Evolutionary conservation across 37 sponge, comb jelly and placozoan genomes (phyloP).

Genomic region (Axinella damicornis): DNA sequence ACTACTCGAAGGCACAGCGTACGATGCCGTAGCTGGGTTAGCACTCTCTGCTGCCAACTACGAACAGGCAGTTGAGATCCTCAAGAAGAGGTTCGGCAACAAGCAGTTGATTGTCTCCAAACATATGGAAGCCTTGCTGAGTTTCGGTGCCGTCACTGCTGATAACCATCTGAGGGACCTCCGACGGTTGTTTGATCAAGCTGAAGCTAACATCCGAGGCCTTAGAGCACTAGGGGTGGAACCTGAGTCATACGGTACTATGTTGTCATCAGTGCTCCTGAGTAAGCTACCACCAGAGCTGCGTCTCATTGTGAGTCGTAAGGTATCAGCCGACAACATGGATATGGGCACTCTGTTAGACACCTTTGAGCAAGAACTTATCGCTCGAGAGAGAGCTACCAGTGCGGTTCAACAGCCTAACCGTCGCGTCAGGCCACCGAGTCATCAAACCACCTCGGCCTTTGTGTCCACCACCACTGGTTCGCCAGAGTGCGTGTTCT

Average conservation of each 20-base stretch:
- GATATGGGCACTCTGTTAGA: too few species aligned
- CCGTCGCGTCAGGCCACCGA: neutral
- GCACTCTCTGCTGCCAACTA: slow-evolving; percentile 31
- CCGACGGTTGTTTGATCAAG: neutral
- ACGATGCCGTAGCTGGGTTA: slow-evolving; percentile 21
- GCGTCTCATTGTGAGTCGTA: neutral
- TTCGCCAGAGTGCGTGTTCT: slow-evolving; percentile 10
- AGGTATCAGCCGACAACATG: neutral
- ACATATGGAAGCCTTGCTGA: slow-evolving; percentile 7
- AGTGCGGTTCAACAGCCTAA: neutral
- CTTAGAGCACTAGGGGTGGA: neutral
- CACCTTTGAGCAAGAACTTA: too few species aligned
- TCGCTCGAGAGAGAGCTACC: neutral
- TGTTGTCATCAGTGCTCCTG: too few species aligned
- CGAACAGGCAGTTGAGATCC: slow-evolving; percentile 16
- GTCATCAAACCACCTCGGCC: neutral
- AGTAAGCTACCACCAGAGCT: slow-evolving; percentile 34
- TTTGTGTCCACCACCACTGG: neutral
- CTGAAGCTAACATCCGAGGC: neutral
- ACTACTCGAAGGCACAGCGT: slow-evolving; percentile 32
- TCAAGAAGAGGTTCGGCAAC: slow-evolving; percentile 56
- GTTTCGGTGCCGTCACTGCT: neutral
- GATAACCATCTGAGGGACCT: neutral
- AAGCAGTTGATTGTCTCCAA: slow-evolving; percentile 32
- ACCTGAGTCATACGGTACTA: neutral